These are phyloP conservation scores for Yponomeuta cagnagella DNA, from an alignment of 2,888 invertebrate genomes.

Conservation along the genomic window DNA sequence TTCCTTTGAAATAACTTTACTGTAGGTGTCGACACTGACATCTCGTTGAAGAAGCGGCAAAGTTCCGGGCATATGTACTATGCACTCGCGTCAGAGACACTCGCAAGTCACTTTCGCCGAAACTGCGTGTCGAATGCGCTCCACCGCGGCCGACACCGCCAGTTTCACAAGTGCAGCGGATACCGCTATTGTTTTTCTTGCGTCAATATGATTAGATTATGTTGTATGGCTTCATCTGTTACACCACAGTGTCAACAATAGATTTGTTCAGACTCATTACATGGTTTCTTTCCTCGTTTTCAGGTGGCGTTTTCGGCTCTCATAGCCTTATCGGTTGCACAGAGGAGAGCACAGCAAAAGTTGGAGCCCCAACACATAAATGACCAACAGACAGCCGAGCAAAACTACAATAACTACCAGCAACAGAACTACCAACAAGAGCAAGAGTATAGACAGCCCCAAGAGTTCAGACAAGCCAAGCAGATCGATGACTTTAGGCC, in stretches of 20 bases:
- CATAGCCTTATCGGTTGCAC: conserved; percentile 59
- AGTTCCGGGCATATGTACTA: not conserved
- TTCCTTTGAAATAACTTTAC: not conserved
- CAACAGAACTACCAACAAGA: conserved; percentile 39
- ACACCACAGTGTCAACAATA: not conserved
- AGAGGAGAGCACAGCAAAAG: conserved; percentile 50
- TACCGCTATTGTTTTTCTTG: conserved; percentile 67
- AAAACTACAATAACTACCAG: conserved; percentile 56
- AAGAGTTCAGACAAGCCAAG: conserved; percentile 54
- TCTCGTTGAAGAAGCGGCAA: not conserved
- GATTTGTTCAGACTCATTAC: conserved; percentile 12
- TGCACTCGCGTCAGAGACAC: conserved; percentile 32
- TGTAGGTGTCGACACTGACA: not conserved
- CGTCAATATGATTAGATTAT: conserved; percentile 68
- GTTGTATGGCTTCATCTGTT: conserved; percentile 50
- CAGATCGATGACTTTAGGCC: conserved; percentile 64
- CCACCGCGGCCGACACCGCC: conserved; percentile 27
- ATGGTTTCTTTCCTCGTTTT: conserved; percentile 27
- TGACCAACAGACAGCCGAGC: conserved; percentile 56
- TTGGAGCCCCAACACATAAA: conserved; percentile 35
- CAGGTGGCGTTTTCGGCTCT: conserved; percentile 56
- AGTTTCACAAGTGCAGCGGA: conserved; percentile 53
- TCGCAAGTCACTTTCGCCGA: conserved; percentile 65
- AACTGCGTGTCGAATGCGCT: conserved; percentile 51
- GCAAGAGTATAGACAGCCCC: conserved; percentile 26